These are phyloP conservation scores for Whitmania pigra DNA, from an alignment of 1,140 invertebrate genomes.

Conservation along the genomic window DNA sequence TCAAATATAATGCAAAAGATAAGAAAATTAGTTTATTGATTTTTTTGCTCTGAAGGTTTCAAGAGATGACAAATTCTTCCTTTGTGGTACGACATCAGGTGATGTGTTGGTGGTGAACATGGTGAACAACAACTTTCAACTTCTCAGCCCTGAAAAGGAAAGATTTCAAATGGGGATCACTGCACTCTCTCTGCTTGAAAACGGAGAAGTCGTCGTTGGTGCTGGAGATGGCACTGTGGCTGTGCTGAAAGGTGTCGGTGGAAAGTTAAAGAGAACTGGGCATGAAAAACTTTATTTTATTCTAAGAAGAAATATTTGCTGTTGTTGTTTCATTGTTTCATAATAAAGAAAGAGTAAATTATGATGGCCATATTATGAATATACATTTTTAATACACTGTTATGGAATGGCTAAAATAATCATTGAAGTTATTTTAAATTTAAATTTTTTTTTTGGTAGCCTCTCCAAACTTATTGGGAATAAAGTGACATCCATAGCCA, in stretches of 20 bases:
- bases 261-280: constrained; percentile 24
- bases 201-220: constrained; percentile 55
- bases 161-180: constrained; percentile 50
- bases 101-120: constrained; percentile 49
- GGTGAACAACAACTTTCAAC: constrained; percentile 32
- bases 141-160: constrained; percentile 37
- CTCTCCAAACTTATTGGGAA: no score
- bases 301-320: background rate
- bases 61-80: constrained; percentile 56
- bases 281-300: constrained; percentile 9
- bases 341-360: constrained; percentile 22
- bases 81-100: constrained; percentile 70
- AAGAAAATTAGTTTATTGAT: constrained; percentile 3
- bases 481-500: constrained; percentile 1
- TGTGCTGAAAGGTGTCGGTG: constrained; percentile 23
- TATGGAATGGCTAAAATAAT: no score
- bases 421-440: no score
- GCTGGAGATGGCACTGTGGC: constrained; percentile 63
- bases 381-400: no score
- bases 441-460: no score
- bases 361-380: no score
- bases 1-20: background rate
- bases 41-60: constrained; percentile 38
- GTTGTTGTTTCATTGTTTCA: background rate
- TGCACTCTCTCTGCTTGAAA: constrained; percentile 50